These are phyloP conservation scores for Eulemur rufifrons DNA, from an alignment of 2,113 vertebrate species.

Conservation along the genomic window DNA sequence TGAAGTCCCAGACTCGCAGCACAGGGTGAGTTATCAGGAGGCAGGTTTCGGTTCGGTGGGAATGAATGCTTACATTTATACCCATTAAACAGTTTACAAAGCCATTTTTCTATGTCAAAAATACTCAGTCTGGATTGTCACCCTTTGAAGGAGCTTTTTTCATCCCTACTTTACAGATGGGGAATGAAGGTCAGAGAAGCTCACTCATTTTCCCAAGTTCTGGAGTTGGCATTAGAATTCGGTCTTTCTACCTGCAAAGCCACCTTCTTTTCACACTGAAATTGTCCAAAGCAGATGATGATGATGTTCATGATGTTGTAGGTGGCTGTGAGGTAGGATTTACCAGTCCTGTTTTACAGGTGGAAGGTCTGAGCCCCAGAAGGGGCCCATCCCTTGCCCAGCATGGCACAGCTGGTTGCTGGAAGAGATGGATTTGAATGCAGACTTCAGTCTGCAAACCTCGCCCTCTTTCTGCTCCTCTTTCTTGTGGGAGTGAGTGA, in stretches of 20 bases:
- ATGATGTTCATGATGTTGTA: not conserved
- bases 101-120: not conserved
- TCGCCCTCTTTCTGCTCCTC: not conserved
- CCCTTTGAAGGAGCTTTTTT: not conserved
- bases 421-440: not conserved
- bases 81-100: not conserved
- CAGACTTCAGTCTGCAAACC: not conserved
- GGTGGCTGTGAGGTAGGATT: not conserved
- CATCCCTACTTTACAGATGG: not conserved
- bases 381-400: not conserved
- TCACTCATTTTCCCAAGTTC: not conserved
- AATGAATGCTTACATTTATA: not conserved
- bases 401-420: not conserved
- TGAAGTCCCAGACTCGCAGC: not conserved
- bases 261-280: not conserved
- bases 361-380: not conserved
- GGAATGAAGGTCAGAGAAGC: not conserved
- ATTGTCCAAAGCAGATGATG: not conserved
- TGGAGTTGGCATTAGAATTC: not conserved
- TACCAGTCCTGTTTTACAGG: not conserved
- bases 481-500: not conserved
- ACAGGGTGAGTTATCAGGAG: not conserved
- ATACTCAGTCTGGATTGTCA: not conserved
- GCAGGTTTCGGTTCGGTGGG: not conserved
- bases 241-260: not conserved